These are phyloP conservation scores for Ibycter americanus DNA, from an alignment of 2,797 vertebrate genomes.

Conservation along the genomic window DNA sequence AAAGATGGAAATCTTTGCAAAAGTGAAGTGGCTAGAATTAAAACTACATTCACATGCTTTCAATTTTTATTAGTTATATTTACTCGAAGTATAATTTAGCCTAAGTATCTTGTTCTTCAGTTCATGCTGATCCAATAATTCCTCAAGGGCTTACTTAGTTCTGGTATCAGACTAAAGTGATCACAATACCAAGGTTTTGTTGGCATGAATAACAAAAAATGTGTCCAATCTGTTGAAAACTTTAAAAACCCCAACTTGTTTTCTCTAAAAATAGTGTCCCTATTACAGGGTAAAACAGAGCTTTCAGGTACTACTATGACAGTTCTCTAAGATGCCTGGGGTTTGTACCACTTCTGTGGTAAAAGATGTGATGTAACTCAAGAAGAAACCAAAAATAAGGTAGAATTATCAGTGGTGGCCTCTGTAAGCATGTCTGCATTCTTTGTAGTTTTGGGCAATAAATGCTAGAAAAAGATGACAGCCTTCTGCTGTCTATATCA, in stretches of 20 bases:
- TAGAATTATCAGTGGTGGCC: background rate
- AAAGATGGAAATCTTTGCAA: background rate
- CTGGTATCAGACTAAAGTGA: background rate
- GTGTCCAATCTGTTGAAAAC: background rate
- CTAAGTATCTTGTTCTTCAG: background rate
- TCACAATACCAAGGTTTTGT: background rate
- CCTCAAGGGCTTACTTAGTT: background rate
- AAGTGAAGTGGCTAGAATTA: background rate
- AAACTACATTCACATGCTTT: background rate
- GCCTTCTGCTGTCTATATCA: background rate
- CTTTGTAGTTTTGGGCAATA: background rate
- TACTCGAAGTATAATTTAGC: background rate
- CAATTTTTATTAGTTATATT: background rate
- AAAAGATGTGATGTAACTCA: background rate
- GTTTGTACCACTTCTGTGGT: background rate
- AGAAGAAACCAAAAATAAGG: background rate
- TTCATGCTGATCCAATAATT: background rate
- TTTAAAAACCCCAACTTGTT: background rate
- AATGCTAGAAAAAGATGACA: background rate
- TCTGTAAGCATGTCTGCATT: background rate
- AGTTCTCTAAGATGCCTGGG: background rate
- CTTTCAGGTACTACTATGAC: background rate
- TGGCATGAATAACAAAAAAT: background rate
- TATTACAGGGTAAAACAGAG: accelerated
- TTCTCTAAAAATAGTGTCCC: background rate